A percentile compares a stretch with the other conserved stretches of the same genome.
phyloP scores from a whole-genome alignment of 2,888 invertebrate genomes.

The Drosophila eohydei region DNA sequence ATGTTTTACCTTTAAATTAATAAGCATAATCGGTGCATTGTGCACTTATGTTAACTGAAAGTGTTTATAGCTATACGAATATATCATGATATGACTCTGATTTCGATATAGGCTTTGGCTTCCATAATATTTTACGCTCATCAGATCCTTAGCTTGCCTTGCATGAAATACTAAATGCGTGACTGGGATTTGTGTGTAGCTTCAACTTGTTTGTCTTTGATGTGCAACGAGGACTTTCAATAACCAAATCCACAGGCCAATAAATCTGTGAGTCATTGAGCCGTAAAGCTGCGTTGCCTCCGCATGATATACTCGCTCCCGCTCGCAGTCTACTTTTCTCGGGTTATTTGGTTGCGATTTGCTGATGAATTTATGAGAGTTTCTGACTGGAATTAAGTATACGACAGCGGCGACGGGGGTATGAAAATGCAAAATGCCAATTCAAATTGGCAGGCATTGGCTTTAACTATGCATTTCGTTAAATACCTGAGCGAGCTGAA shows the following conservation, averaged over 20 bases:
- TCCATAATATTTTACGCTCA: neutral
- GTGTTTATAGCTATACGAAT: neutral
- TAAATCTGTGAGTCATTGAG: constrained; percentile 68
- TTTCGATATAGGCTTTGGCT: neutral
- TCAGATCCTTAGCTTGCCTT: neutral
- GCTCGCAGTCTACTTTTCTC: constrained; percentile 12
- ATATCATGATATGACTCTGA: neutral
- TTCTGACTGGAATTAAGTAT: constrained; percentile 25
- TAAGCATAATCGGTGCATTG: constrained; percentile 1
- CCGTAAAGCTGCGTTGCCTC: constrained; percentile 55
- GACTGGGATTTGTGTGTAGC: constrained; percentile 16
- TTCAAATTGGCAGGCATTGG: constrained; percentile 48
- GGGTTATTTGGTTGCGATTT: constrained; percentile 47
- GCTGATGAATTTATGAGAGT: constrained; percentile 74
- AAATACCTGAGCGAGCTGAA: constrained; percentile 50
- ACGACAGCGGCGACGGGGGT: neutral
- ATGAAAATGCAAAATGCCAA: constrained; percentile 46
- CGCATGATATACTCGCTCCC: neutral
- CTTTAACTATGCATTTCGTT: constrained; percentile 67
- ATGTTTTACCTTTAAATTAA: constrained; percentile 2
- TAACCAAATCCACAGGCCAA: constrained; percentile 40
- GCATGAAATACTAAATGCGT: constrained; percentile 3
- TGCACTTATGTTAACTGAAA: constrained; percentile 1
- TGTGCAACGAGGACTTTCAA: constrained; percentile 27
- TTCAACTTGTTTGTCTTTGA: constrained; percentile 29